Conservation (phyloP, 2,113 vertebrate genomes). For the Xyrauchen texanus region DNA sequence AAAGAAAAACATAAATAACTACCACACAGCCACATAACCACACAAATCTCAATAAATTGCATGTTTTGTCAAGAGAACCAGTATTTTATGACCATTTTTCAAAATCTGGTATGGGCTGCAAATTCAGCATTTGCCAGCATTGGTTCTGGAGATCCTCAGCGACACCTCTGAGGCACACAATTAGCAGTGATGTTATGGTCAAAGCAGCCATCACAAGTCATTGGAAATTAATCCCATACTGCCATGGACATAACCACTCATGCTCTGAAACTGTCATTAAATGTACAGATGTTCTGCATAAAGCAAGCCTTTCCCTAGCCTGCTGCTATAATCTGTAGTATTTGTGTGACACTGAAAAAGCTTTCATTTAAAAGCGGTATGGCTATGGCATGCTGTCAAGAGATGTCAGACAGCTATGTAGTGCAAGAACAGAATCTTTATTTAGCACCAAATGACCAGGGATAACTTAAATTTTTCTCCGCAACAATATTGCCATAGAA, state of each 20-base stretch:
- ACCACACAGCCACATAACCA: no score
- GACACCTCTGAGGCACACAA: conserved; percentile 66
- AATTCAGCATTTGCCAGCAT: conserved; percentile 54
- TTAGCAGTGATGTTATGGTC: conserved; percentile 66
- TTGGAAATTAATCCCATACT: conserved; percentile 51
- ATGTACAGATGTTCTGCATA: conserved; percentile 45
- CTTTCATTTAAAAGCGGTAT: conserved; percentile 10
- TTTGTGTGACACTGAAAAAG: conserved; percentile 11
- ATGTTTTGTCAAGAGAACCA: conserved; percentile 31
- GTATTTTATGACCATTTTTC: conserved; percentile 61
- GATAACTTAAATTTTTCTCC: no score
- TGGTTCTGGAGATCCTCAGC: conserved; percentile 70
- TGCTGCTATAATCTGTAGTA: no score
- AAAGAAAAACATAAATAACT: conserved; percentile 28
- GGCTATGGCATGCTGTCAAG: not conserved
- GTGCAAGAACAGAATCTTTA: not conserved
- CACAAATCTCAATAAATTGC: conserved; percentile 39
- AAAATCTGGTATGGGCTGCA: conserved; percentile 59
- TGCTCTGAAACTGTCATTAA: conserved; percentile 27
- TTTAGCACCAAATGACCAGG: no score
- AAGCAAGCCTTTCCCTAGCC: conserved; percentile 13
- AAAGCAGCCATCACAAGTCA: conserved; percentile 54
- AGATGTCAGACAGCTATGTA: not conserved
- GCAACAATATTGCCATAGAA: not conserved
- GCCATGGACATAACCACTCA: conserved; percentile 29